Conservation (phyloP, 2,797 vertebrate species). For the Coregonus sp. region DNA sequence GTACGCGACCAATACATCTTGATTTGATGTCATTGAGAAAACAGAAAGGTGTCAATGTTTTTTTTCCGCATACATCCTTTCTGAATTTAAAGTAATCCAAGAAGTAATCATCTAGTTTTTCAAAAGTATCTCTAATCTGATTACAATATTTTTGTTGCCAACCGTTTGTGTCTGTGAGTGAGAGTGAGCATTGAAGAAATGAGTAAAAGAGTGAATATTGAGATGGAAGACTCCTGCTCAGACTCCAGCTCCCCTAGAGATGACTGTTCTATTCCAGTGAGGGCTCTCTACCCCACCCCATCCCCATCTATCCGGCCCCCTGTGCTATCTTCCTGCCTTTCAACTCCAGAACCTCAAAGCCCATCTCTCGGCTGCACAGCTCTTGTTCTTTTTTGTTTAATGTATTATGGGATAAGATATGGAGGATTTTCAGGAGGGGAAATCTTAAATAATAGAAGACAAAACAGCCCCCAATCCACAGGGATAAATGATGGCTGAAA, state of each 20-base stretch:
- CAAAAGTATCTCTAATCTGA: too few relatives aligned
- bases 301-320: not conserved
- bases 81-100: too few relatives aligned
- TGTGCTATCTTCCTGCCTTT: conserved; percentile 32
- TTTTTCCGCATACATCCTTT: too few relatives aligned
- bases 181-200: not conserved
- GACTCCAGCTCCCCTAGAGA: conserved; percentile 9
- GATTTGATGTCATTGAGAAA: too few relatives aligned
- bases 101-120: too few relatives aligned
- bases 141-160: too few relatives aligned
- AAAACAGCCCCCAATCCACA: conserved; percentile 28
- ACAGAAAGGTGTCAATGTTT: too few relatives aligned
- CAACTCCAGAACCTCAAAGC: conserved; percentile 43
- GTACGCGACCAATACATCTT: too few relatives aligned
- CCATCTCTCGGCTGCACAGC: conserved; percentile 12
- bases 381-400: conserved; percentile 43
- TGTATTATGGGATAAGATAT: conserved; percentile 44
- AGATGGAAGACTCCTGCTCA: not conserved
- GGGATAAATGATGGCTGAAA: conserved; percentile 40
- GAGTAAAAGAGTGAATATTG: too few relatives aligned
- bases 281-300: not conserved
- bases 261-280: conserved; percentile 27
- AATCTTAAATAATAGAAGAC: conserved; percentile 53
- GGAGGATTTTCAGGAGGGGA: conserved; percentile 26
- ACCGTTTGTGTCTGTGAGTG: too few relatives aligned